Evolutionary conservation across 2,113 vertebrate genomes (phyloP).

Genomic region (Epinephelus lanceolatus): DNA sequence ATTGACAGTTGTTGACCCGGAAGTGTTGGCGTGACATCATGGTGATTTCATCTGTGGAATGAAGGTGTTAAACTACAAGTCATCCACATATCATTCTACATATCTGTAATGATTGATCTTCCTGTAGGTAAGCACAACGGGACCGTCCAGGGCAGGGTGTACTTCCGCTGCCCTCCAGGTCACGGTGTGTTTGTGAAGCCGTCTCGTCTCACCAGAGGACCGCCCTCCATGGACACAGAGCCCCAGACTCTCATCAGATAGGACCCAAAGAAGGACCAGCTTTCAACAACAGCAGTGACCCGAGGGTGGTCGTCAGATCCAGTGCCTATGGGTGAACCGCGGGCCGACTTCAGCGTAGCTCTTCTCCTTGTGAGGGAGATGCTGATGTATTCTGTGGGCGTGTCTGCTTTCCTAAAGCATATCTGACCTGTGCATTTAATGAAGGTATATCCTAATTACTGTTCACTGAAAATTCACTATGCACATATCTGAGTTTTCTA

Average conservation of each 20-base stretch:
- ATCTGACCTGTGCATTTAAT: conserved; percentile 68
- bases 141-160: conserved; percentile 89
- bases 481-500: conserved; percentile 79
- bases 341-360: neutral
- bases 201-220: conserved; percentile 83
- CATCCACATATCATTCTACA: neutral
- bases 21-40: too few relatives aligned
- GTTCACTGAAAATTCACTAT: conserved; percentile 74
- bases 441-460: conserved; percentile 66
- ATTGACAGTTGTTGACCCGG: too few relatives aligned
- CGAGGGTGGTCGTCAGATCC: conserved; percentile 16
- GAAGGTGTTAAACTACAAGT: neutral
- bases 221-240: conserved; percentile 77
- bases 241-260: conserved; percentile 80
- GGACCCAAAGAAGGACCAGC: conserved; percentile 68
- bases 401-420: conserved; percentile 53
- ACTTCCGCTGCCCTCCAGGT: conserved; percentile 87
- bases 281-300: conserved; percentile 47
- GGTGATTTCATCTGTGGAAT: too few relatives aligned
- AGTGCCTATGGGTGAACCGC: conserved; percentile 1
- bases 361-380: conserved; percentile 1
- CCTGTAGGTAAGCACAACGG: conserved; percentile 89
- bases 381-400: conserved; percentile 30
- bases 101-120: conserved; percentile 28
- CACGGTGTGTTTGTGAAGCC: conserved; percentile 89